Base-by-base conservation (phyloP, 92 coral and sea anemone genomes). In the Anthopleura xanthogrammica region DNA sequence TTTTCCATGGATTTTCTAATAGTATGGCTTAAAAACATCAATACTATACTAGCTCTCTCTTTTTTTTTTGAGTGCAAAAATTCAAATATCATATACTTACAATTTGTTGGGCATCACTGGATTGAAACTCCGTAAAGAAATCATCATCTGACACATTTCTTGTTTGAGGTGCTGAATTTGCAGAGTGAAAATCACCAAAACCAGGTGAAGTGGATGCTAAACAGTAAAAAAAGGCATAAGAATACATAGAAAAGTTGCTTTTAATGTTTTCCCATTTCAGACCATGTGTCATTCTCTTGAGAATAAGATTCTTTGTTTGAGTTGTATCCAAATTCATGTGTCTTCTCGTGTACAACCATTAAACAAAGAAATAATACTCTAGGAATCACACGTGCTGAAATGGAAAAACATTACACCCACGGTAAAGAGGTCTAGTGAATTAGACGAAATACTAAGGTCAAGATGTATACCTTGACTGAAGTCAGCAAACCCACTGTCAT, bases 171-270 rank as follows among this genome's bases (percentile, higher is more conserved):
- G 86, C 78, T 83, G 88, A 93, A 43, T 86, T 76, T 19, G 91
- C 68, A 7, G 85, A 85, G 46, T 86, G 86, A 74, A 95, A 96
- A 75, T 96, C 99, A 58, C 96, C 98, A 89, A 96, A 96, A 80
- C 90, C 99, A 83, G 95, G 89, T 12, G 92, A 86, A 41, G 92
- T 77, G 16, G 94, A 84, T 80, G 66, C 76, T 57, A 41, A 40
- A 57, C 77, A 81, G 36, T 29, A 86, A 77, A 1, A 84, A 36
- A 65, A 73, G 73, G 0, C 9, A 9, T 46, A 46, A 46, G 9
- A 46, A 46, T 46, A 46, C 5, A 9, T 46, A 2, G 9, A 9
- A 46, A 5, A 46, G 50, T 46, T 5, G 5, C 9, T 46, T 46
- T 58, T 65, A 75, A 54, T 68, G 36, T 29, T 29, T 29, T 29